Evolutionary conservation across 2,113 vertebrate species (phyloP).

Genomic region (Nymphicus hollandicus): DNA sequence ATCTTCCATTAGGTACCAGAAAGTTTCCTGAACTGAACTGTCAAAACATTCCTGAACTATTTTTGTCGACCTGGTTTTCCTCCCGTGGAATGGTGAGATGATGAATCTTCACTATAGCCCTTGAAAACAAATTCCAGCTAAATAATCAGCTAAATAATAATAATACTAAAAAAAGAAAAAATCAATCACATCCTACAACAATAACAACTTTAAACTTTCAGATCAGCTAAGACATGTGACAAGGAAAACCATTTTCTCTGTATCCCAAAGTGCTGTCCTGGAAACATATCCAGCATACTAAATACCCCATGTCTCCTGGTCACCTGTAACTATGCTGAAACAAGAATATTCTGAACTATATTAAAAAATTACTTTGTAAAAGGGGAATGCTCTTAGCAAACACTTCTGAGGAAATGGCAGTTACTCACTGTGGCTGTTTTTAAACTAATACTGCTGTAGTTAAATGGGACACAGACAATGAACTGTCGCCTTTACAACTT

Average conservation of each 20-base stretch:
- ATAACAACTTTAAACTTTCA: neutral
- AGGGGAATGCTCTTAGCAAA: neutral
- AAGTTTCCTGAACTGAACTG: neutral
- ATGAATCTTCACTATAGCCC: neutral
- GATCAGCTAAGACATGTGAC: neutral
- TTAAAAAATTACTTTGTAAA: neutral
- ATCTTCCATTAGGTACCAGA: neutral
- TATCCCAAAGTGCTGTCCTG: neutral
- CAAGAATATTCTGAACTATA: neutral
- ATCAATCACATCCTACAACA: neutral
- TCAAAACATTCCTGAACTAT: neutral
- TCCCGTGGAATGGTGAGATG: accelerated
- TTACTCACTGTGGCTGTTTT: neutral
- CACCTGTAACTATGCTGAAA: neutral
- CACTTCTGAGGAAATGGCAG: neutral
- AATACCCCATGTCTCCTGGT: neutral
- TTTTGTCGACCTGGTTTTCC: neutral
- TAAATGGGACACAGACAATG: conserved; percentile 62
- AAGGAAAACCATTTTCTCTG: neutral
- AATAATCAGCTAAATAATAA: neutral
- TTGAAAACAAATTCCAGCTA: neutral
- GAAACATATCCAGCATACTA: neutral
- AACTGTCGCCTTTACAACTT: conserved; percentile 60
- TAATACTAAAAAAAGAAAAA: neutral
- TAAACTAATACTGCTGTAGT: neutral